These are phyloP conservation scores for Ochlodes sylvanus DNA, from an alignment of 2,888 invertebrate genomes.

Conservation along the genomic window DNA sequence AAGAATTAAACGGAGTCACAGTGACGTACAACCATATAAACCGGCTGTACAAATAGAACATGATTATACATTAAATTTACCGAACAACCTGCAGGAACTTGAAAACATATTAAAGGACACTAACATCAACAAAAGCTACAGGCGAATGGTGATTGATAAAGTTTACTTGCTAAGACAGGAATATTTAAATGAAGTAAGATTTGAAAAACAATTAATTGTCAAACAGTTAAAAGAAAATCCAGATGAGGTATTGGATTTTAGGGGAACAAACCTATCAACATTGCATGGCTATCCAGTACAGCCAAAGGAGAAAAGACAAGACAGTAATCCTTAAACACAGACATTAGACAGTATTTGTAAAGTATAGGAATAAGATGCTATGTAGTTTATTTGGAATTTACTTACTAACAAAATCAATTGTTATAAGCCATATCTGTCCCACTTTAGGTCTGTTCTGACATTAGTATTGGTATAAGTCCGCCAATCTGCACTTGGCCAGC, in stretches of 20 bases:
- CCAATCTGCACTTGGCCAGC: too few relatives aligned
- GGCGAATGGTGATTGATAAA: slow-evolving; percentile 66
- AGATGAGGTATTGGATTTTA: slow-evolving; percentile 65
- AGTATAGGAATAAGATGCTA: too few relatives aligned
- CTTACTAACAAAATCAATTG: too few relatives aligned
- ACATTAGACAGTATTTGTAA: too few relatives aligned
- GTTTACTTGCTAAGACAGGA: slow-evolving; percentile 58
- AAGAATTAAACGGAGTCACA: slow-evolving; percentile 41
- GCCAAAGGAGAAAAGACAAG: background rate
- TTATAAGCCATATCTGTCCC: too few relatives aligned
- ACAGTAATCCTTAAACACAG: background rate
- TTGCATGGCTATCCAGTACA: slow-evolving; percentile 62
- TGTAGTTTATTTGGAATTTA: too few relatives aligned
- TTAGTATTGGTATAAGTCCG: too few relatives aligned
- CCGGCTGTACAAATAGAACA: slow-evolving; percentile 59
- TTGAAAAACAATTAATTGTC: slow-evolving; percentile 59
- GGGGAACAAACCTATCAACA: slow-evolving; percentile 66
- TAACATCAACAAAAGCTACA: slow-evolving; percentile 50
- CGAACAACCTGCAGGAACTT: slow-evolving; percentile 60
- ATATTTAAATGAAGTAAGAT: slow-evolving; percentile 59
- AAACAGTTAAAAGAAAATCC: slow-evolving; percentile 63
- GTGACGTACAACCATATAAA: slow-evolving; percentile 32
- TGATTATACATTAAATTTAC: slow-evolving; percentile 50
- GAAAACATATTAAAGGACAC: slow-evolving; percentile 57
- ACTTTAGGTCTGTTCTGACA: too few relatives aligned